Base-by-base conservation (phyloP, 2,797 vertebrate genomes). In the Falco naumanni region DNA sequence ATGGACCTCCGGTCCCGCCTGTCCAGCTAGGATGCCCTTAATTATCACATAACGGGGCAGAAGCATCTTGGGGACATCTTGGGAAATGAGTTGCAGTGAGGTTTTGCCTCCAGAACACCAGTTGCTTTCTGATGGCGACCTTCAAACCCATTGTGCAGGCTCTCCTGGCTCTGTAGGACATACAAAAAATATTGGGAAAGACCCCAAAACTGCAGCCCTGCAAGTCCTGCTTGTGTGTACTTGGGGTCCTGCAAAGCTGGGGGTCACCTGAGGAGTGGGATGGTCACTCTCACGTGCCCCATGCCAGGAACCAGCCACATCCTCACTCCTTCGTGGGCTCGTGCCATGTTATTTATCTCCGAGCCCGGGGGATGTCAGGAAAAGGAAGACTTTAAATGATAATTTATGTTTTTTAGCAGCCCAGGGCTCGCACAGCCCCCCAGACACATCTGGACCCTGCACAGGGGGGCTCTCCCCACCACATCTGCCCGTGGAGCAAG, bases 251-350 rank as follows among this genome's bases (percentile, higher is more conserved):
- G 8, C 34, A 8, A 18, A n/a, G 54, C 11, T 25, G n/a, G 10
- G 41, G 54, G 11, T 28, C 31, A 26, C 19, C 28, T 9, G 50
- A 34, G 31, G 34, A 39, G 29, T 0, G 0, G 37, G 59, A n/a
- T 1, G 0, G 3, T 56, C 33, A 31, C 47, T 7, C 16, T 14
- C 12, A 13, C 1, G 3, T 1, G 18, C 41, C 39, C 57, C 12
- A 1, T 45, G 37, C 24, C 47, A 31, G 41, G 33, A 39, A 50
- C 28, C 70, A 31, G 77, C 20, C 25, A 11, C 41, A 15, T 50
- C n/a, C 77, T 61, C 5, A 3, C 1, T 2, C 53, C 37, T 41
- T 6, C 41, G 1, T 33, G 70, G 47, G 31, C 34, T 63, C 3
- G 1, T 9, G 11, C 68, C 13, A 2, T 1, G 3, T 47, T 37